Conservation (phyloP, 1,140 invertebrate species). For the Triops cancriformis region DNA sequence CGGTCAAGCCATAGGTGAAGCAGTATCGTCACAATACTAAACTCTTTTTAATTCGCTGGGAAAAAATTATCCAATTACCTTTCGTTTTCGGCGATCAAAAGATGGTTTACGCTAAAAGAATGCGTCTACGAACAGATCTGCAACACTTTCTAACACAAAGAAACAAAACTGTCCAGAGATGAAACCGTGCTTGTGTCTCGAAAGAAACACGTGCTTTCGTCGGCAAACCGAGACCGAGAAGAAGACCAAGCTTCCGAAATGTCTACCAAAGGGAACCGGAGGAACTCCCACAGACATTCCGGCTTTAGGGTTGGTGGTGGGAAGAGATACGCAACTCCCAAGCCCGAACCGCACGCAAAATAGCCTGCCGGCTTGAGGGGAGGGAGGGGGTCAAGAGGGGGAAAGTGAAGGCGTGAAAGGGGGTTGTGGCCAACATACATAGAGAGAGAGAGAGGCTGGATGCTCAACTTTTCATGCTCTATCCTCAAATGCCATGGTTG, state of each 20-base stretch:
- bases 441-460: background rate
- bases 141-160: too few relatives aligned
- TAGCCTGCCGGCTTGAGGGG: background rate
- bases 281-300: too few relatives aligned
- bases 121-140: too few relatives aligned
- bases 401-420: too few relatives aligned
- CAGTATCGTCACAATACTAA: too few relatives aligned
- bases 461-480: background rate
- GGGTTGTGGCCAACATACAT: background rate
- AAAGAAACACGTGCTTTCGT: background rate
- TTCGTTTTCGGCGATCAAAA: too few relatives aligned
- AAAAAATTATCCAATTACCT: too few relatives aligned
- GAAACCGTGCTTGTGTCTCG: background rate
- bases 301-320: background rate
- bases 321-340: background rate
- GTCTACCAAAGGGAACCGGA: background rate
- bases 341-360: background rate
- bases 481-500: background rate
- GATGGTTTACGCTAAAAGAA: too few relatives aligned
- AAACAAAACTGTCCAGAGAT: too few relatives aligned
- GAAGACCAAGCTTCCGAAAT: background rate
- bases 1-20: too few relatives aligned
- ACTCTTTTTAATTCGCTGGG: too few relatives aligned
- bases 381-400: too few relatives aligned
- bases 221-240: constrained; percentile 8